phyloP scores from a whole-genome alignment of 2,113 vertebrate genomes.

The Capra hircus region DNA sequence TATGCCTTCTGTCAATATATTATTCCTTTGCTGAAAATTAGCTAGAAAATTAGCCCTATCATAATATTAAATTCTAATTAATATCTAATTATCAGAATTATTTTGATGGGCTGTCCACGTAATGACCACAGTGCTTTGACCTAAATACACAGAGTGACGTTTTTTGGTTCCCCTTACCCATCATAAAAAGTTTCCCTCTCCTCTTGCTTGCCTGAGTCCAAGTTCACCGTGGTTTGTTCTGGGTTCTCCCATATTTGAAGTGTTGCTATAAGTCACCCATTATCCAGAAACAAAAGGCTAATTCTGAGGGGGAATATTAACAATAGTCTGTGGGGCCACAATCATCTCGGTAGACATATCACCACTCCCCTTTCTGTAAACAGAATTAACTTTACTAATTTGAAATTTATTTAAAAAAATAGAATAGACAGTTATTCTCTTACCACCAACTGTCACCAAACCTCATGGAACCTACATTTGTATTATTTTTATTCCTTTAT shows the following conservation, averaged over 20 bases:
- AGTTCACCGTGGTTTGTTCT: background rate
- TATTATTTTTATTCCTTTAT: background rate
- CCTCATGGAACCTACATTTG: background rate
- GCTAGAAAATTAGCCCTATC: background rate
- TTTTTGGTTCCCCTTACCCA: background rate
- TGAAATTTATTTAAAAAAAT: background rate
- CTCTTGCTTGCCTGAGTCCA: background rate
- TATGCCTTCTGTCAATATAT: background rate
- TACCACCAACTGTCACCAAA: background rate
- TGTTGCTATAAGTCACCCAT: background rate
- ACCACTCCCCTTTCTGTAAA: background rate
- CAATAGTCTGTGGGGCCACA: background rate
- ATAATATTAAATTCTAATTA: constrained; percentile 22
- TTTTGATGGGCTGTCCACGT: background rate
- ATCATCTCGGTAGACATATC: background rate
- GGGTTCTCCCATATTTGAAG: background rate
- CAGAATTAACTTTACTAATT: background rate
- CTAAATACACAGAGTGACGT: background rate
- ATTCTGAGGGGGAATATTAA: background rate
- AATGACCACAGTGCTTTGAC: background rate
- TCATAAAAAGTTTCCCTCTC: background rate
- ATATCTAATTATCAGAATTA: constrained; percentile 14
- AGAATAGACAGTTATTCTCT: background rate
- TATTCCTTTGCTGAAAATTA: background rate
- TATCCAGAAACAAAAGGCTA: background rate